A percentile compares a stretch with the other conserved stretches of the same genome.
phyloP scores from a whole-genome alignment of 2,888 invertebrate species.

The Helleia helle region DNA sequence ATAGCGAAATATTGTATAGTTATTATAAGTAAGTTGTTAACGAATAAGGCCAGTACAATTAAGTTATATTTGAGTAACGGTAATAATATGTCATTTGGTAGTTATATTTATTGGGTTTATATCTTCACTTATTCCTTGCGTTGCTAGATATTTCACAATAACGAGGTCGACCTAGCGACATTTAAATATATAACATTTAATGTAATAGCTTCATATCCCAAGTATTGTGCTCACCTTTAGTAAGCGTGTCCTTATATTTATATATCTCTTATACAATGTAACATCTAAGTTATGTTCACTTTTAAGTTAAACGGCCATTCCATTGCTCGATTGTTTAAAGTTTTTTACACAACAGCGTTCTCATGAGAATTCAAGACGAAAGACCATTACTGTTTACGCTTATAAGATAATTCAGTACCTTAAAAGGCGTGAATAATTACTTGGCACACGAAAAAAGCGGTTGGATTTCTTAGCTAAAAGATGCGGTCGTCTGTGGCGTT shows the following conservation, averaged over 20 bases:
- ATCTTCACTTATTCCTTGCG: too few relatives aligned
- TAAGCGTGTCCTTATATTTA: not conserved
- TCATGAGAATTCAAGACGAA: slow-evolving; percentile 33
- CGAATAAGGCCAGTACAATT: too few relatives aligned
- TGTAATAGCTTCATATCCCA: not conserved
- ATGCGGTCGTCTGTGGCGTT: slow-evolving; percentile 29
- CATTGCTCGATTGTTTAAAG: slow-evolving; percentile 18
- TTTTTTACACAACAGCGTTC: slow-evolving; percentile 30
- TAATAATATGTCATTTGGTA: too few relatives aligned
- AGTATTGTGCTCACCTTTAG: slow-evolving; percentile 3
- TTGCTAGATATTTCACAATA: too few relatives aligned
- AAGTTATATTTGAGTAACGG: too few relatives aligned
- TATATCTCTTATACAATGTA: not conserved
- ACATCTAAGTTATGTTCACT: slow-evolving; percentile 7
- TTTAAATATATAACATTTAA: not conserved
- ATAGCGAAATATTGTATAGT: too few relatives aligned
- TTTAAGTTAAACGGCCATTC: slow-evolving; percentile 10
- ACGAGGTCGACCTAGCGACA: not conserved
- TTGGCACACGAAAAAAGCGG: slow-evolving; percentile 49
- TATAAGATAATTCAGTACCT: slow-evolving; percentile 46
- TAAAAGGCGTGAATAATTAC: slow-evolving; percentile 64
- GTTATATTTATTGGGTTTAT: too few relatives aligned
- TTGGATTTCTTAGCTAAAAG: slow-evolving; percentile 38
- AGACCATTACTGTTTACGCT: slow-evolving; percentile 36
- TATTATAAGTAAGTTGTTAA: too few relatives aligned